Evolutionary conservation across 2,113 vertebrate genomes (phyloP).

Genomic region (Tragulus kanchil): DNA sequence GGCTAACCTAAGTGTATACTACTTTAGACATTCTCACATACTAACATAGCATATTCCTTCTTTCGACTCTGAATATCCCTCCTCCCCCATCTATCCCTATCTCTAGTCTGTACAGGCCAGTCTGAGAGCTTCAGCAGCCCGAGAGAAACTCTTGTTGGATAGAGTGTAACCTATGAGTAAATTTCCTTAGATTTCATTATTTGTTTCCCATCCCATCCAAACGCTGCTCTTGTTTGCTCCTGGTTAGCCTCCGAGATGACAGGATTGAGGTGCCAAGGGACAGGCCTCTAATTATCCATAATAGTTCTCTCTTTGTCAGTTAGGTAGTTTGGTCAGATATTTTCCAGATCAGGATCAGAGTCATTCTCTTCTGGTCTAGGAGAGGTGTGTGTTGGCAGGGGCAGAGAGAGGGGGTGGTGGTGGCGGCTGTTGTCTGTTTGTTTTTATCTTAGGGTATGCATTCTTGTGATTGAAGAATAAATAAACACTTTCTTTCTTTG

Average conservation of each 20-base stretch:
- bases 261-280: constrained; percentile 25
- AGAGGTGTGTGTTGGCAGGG: background rate
- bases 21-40: background rate
- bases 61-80: constrained; percentile 30
- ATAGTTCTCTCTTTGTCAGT: constrained; percentile 60
- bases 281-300: constrained; percentile 34
- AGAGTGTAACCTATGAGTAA: constrained; percentile 13
- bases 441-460: constrained; percentile 19
- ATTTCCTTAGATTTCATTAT: constrained; percentile 37
- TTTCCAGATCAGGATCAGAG: constrained; percentile 45
- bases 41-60: constrained; percentile 12
- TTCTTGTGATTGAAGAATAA: constrained; percentile 48
- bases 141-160: background rate
- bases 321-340: constrained; percentile 56
- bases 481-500: constrained; percentile 52
- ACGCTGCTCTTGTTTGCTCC: constrained; percentile 44
- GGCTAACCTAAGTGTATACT: background rate
- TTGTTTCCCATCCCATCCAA: constrained; percentile 39
- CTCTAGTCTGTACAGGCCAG: background rate
- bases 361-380: background rate
- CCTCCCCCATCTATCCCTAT: background rate
- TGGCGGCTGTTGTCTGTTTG: background rate
- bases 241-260: constrained; percentile 62
- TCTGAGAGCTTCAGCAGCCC: constrained; percentile 38
- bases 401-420: too few species aligned